A percentile compares a stretch with the other conserved stretches of the same genome.
These are phyloP conservation scores for Amphiprion ocellaris DNA, from an alignment of 2,113 vertebrate genomes.

Conservation along the genomic window DNA sequence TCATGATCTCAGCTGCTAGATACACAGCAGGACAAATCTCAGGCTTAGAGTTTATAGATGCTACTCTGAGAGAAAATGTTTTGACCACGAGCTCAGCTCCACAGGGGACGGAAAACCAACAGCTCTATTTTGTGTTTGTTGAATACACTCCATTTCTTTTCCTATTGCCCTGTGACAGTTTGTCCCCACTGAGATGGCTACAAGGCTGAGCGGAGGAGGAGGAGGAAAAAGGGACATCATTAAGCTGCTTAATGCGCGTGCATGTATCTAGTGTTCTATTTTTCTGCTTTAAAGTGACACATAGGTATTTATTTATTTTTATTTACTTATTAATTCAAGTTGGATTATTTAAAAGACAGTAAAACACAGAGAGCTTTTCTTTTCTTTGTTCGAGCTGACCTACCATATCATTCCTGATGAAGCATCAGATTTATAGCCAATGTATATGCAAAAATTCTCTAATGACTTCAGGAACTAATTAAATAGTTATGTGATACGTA, in stretches of 20 bases:
- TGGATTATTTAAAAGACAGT: slow-evolving; percentile 1
- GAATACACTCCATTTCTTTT: slow-evolving; percentile 50
- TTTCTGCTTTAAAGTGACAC: slow-evolving; percentile 4
- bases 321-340: not conserved
- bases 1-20: slow-evolving; percentile 26
- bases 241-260: slow-evolving; percentile 25
- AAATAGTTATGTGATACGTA: slow-evolving; percentile 72
- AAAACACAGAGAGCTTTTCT: not conserved
- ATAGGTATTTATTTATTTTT: slow-evolving; percentile 12
- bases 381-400: slow-evolving; percentile 12
- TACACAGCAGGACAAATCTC: slow-evolving; percentile 38
- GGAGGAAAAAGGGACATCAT: slow-evolving; percentile 24
- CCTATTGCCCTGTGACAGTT: slow-evolving; percentile 49
- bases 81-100: slow-evolving; percentile 44
- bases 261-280: not conserved
- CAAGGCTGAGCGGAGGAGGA: slow-evolving; percentile 11
- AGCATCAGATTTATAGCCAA: slow-evolving; percentile 51
- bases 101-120: slow-evolving; percentile 46
- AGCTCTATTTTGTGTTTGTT: slow-evolving; percentile 58
- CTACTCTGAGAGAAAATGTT: slow-evolving; percentile 18
- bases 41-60: slow-evolving; percentile 14
- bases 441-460: slow-evolving; percentile 57
- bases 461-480: slow-evolving; percentile 77
- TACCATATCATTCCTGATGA: not conserved
- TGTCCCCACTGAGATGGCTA: slow-evolving; percentile 40